phyloP scores from a whole-genome alignment of 2,888 invertebrate genomes.

The Aradus depressus region DNA sequence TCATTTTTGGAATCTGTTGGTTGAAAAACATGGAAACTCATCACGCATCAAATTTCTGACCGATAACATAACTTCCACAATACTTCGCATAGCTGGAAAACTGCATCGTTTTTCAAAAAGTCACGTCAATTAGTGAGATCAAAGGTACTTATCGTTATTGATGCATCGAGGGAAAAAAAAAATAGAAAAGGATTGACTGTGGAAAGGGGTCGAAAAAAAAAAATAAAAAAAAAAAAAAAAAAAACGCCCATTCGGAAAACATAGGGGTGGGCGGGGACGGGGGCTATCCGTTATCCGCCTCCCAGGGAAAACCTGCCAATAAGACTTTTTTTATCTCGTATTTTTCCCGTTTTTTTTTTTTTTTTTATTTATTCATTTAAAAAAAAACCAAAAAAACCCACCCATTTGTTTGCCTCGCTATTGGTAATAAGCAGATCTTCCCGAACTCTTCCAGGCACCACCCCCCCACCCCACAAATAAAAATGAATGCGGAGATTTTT shows the following conservation, averaged over 20 bases:
- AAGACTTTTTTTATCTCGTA: no score
- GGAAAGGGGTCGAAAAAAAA: neutral
- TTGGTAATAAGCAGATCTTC: constrained; percentile 17
- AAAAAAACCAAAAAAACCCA: constrained; percentile 4
- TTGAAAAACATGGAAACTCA: no score
- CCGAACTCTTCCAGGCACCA: neutral
- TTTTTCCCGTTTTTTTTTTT: constrained; percentile 3
- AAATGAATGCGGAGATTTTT: constrained; percentile 17
- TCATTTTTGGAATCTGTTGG: no score
- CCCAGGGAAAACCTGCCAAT: constrained; percentile 18
- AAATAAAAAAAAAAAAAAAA: neutral
- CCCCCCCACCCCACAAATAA: constrained; percentile 10
- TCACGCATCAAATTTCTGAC: no score
- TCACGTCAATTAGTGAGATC: constrained; percentile 17
- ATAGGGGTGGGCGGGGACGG: no score
- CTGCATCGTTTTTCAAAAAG: no score
- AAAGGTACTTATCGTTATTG: constrained; percentile 16
- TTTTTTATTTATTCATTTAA: constrained; percentile 1
- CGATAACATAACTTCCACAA: no score
- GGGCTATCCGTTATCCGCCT: constrained; percentile 14
- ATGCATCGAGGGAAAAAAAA: constrained; percentile 6
- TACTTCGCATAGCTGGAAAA: no score
- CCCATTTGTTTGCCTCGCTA: constrained; percentile 18
- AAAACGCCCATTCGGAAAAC: constrained; percentile 8
- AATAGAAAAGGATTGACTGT: neutral